These are phyloP conservation scores for Sebastes variabilis DNA, from an alignment of 2,797 vertebrate genomes.

Conservation along the genomic window DNA sequence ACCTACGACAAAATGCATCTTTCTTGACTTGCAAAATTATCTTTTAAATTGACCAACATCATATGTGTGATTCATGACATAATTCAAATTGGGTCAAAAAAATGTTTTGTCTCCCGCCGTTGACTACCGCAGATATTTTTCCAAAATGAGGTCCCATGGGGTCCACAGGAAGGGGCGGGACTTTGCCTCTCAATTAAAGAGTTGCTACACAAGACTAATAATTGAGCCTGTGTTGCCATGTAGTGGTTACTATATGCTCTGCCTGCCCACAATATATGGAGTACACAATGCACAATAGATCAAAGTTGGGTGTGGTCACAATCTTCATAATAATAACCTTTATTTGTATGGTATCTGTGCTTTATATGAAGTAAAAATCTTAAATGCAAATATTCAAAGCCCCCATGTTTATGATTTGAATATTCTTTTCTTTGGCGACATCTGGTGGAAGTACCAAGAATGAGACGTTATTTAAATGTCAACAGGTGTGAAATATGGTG, in stretches of 20 bases:
- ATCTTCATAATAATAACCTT: neutral
- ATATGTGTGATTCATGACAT: too few species aligned
- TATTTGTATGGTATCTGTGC: neutral
- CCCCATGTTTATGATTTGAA: neutral
- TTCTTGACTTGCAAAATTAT: too few species aligned
- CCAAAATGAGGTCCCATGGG: too few species aligned
- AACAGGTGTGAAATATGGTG: neutral
- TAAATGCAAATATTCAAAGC: neutral
- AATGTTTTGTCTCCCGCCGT: too few species aligned
- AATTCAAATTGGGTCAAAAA: too few species aligned
- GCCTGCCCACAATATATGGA: neutral
- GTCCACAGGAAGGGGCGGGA: too few species aligned
- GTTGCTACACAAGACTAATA: neutral
- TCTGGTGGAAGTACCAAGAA: neutral
- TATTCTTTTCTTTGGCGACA: neutral
- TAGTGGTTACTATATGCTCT: neutral
- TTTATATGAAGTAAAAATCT: neutral
- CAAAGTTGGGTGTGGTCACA: neutral
- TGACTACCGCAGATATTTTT: too few species aligned
- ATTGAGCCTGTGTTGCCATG: neutral
- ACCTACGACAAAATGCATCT: too few species aligned
- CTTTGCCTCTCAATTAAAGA: neutral
- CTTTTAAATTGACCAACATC: too few species aligned
- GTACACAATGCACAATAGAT: neutral
- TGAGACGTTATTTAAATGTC: neutral